A percentile compares a stretch with the other conserved stretches of the same genome.
Evolutionary conservation across 2,113 vertebrate genomes (phyloP).

Genomic region (Passer montanus): DNA sequence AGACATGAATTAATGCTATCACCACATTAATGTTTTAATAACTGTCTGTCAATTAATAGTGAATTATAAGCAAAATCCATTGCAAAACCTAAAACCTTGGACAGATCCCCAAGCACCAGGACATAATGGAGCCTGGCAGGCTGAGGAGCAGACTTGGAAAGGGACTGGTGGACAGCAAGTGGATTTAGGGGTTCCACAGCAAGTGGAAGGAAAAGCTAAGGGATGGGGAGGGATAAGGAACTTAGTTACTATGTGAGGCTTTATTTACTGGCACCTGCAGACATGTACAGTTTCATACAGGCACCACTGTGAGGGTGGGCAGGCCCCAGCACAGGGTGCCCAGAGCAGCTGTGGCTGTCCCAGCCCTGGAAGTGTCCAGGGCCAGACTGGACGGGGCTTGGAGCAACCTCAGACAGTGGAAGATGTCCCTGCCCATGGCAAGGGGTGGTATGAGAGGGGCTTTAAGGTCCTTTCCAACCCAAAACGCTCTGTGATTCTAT

Average conservation of each 20-base stretch:
- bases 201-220: background rate
- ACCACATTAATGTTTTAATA: background rate
- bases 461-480: background rate
- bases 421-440: background rate
- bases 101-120: background rate
- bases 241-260: background rate
- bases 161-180: background rate
- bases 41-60: background rate
- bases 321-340: background rate
- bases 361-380: background rate
- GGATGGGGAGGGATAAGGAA: background rate
- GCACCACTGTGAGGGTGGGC: background rate
- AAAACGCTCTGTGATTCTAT: background rate
- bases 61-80: background rate
- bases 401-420: background rate
- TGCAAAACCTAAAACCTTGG: background rate
- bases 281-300: no score
- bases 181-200: background rate
- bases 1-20: background rate
- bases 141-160: background rate
- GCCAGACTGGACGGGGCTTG: background rate
- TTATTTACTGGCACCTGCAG: background rate
- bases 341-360: background rate
- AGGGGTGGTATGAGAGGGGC: background rate
- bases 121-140: background rate